Percentiles rank a stretch among this genome's conserved stretches.
Evolutionary conservation across 2,888 invertebrate species (phyloP).

Genomic region (Tetranychus truncatus): DNA sequence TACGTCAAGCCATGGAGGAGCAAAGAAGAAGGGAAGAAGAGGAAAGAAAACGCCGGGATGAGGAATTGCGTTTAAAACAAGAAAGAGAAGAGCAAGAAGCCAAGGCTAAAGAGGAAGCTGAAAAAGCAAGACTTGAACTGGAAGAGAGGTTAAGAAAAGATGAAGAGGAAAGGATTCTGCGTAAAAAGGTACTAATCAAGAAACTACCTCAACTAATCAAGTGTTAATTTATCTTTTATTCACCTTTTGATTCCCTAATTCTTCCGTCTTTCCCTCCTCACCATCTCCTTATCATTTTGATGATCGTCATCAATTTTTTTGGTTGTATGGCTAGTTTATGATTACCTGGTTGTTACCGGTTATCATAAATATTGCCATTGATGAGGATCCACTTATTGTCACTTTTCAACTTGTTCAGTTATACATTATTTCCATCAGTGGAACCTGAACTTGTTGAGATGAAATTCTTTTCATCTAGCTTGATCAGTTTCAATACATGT

Average conservation of each 20-base stretch:
- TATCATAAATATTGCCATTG: slow-evolving; percentile 1
- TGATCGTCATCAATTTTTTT: not conserved
- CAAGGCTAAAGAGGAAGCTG: slow-evolving; percentile 65
- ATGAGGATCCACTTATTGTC: not conserved
- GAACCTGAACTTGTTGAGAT: no score
- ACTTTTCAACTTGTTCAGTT: no score
- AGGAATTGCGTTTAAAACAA: slow-evolving; percentile 22
- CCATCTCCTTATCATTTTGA: not conserved
- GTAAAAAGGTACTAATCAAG: slow-evolving; percentile 45
- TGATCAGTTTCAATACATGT: no score
- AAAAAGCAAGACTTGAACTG: slow-evolving; percentile 32
- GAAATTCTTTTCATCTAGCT: no score
- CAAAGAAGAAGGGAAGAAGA: slow-evolving; percentile 28
- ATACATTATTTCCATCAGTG: no score
- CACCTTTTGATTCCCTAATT: not conserved
- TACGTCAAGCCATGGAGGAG: slow-evolving; percentile 53
- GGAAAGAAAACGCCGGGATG: slow-evolving; percentile 24
- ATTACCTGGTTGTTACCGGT: slow-evolving; percentile 1
- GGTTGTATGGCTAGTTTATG: not conserved
- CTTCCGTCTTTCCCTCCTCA: not conserved
- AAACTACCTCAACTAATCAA: not conserved
- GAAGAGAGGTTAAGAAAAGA: slow-evolving; percentile 57
- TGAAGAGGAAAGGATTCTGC: slow-evolving; percentile 66
- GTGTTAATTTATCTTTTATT: not conserved
- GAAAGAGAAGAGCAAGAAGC: slow-evolving; percentile 35